Conservation (phyloP, 2,797 vertebrate genomes). For the Prionace glauca region DNA sequence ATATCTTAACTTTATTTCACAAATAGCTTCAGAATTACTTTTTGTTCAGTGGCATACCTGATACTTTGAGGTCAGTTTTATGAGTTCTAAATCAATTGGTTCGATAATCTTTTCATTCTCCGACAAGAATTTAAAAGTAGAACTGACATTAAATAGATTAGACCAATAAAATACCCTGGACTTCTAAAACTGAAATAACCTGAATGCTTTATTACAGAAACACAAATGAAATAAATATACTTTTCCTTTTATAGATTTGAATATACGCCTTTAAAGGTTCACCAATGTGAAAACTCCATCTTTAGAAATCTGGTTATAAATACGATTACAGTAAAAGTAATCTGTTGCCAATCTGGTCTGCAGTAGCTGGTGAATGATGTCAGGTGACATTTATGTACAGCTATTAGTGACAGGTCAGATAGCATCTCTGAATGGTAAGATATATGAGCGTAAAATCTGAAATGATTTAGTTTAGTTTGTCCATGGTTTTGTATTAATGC, state of each 20-base stretch:
- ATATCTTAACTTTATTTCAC: constrained; percentile 16
- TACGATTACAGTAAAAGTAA: constrained; percentile 42
- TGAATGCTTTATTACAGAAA: constrained; percentile 20
- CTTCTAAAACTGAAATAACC: constrained; percentile 12
- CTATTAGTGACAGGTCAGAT: constrained; percentile 66
- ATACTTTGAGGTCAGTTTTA: constrained; percentile 24
- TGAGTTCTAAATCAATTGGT: constrained; percentile 7
- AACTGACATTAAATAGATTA: constrained; percentile 17
- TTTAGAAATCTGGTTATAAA: constrained; percentile 35
- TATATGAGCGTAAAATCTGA: constrained; percentile 64
- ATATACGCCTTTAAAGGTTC: background rate
- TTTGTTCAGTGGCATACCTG: background rate
- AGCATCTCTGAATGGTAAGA: constrained; percentile 52
- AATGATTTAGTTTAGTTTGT: constrained; percentile 66
- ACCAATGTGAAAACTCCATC: constrained; percentile 28
- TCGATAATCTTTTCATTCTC: background rate
- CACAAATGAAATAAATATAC: constrained; percentile 31
- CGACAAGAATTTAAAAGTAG: background rate
- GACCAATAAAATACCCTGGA: background rate
- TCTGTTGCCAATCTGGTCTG: constrained; percentile 63
- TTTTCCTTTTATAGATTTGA: constrained; percentile 28
- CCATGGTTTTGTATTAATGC: constrained; percentile 75
- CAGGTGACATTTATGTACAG: constrained; percentile 71
- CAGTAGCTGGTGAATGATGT: constrained; percentile 61
- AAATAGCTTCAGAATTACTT: constrained; percentile 22